Evolutionary conservation across 2,113 vertebrate species (phyloP).

Genomic region (Sinocyclocheilus anshuiensis): DNA sequence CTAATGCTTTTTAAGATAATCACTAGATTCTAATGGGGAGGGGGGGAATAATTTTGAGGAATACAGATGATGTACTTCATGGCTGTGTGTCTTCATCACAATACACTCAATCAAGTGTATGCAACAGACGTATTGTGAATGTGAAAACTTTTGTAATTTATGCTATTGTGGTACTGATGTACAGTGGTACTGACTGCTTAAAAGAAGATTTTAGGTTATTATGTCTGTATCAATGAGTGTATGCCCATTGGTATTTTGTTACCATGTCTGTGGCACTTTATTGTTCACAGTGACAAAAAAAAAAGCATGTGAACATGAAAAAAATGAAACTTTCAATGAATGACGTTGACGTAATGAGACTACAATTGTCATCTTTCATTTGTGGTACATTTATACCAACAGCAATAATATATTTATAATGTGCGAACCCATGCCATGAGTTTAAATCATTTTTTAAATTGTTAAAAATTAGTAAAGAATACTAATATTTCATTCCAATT

Average conservation of each 20-base stretch:
- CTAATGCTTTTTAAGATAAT: conserved; percentile 18
- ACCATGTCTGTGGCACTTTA: conserved; percentile 68
- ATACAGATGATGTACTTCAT: not conserved
- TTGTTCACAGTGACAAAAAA: conserved; percentile 60
- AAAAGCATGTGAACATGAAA: conserved; percentile 42
- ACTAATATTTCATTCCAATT: conserved; percentile 33
- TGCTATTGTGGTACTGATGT: conserved; percentile 59
- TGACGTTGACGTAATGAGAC: not conserved
- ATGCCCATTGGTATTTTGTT: conserved; percentile 67
- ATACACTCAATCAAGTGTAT: conserved; percentile 59
- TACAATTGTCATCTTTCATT: conserved; percentile 22
- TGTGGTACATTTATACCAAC: conserved; percentile 45
- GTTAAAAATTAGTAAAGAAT: conserved; percentile 39
- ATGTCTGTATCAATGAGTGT: conserved; percentile 57
- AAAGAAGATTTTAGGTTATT: conserved; percentile 30
- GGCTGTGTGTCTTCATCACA: not conserved
- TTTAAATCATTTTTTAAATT: conserved; percentile 31
- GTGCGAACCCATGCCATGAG: conserved; percentile 40
- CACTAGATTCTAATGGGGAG: not conserved
- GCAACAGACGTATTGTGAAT: conserved; percentile 68
- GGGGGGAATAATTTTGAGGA: not conserved
- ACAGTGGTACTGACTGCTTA: conserved; percentile 42
- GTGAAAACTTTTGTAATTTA: conserved; percentile 63
- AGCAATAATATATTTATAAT: conserved; percentile 63
- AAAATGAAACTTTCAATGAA: conserved; percentile 30